Conservation (phyloP, 1,140 invertebrate genomes). For the Helicoverpa zea region DNA sequence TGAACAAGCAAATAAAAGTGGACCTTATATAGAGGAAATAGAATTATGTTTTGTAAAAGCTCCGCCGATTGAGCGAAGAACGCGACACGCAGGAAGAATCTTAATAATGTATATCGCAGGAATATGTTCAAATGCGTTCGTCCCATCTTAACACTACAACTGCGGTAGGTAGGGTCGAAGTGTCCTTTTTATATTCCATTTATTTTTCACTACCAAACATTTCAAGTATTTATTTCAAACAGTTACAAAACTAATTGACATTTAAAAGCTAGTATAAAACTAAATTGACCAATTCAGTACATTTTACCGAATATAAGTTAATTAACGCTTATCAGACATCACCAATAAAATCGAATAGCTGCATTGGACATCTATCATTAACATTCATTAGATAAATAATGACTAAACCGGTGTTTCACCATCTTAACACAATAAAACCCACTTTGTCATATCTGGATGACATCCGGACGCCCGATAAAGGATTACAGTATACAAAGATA, state of each 20-base stretch:
- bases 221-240: neutral
- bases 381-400: conserved; percentile 17
- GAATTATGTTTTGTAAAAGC: conserved; percentile 25
- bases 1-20: conserved; percentile 13
- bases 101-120: conserved; percentile 63
- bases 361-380: conserved; percentile 21
- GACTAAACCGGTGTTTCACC: neutral
- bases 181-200: neutral
- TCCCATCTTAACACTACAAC: conserved; percentile 46
- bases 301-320: conserved; percentile 21
- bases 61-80: conserved; percentile 24
- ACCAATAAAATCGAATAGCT: conserved; percentile 22
- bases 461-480: neutral
- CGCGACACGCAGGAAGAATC: conserved; percentile 59
- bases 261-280: neutral
- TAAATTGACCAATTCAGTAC: neutral
- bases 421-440: conserved; percentile 28
- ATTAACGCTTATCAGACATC: conserved; percentile 22
- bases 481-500: conserved; percentile 1
- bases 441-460: conserved; percentile 21
- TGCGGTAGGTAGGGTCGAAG: neutral
- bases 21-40: conserved; percentile 16
- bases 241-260: neutral
- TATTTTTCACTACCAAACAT: neutral
- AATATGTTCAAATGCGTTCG: conserved; percentile 56